Conservation (phyloP, 1,140 invertebrate genomes). For the Drosophila ohnishii region DNA sequence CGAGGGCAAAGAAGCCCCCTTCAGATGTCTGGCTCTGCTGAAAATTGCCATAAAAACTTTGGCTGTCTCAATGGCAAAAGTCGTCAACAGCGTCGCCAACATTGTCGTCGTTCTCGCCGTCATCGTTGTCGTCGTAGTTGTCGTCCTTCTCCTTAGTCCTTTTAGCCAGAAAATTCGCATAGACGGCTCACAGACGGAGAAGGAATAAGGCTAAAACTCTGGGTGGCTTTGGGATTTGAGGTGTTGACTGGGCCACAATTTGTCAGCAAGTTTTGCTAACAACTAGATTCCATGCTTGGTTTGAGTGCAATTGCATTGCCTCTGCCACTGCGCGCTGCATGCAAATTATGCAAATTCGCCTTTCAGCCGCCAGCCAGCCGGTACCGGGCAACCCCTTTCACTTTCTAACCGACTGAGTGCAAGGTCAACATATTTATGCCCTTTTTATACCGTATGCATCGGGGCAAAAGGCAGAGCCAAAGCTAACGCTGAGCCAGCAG, state of each 20-base stretch:
- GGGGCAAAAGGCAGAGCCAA: constrained; percentile 2
- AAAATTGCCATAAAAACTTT: constrained; percentile 78
- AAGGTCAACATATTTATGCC: constrained; percentile 72
- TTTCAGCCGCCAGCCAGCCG: constrained; percentile 11
- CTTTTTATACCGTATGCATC: constrained; percentile 27
- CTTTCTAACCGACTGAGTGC: constrained; percentile 66
- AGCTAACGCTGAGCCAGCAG: constrained; percentile 9
- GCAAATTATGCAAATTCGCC: constrained; percentile 74
- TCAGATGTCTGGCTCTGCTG: constrained; percentile 57
- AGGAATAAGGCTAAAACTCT: constrained; percentile 12
- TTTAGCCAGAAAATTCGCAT: constrained; percentile 17
- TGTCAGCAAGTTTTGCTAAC: constrained; percentile 70
- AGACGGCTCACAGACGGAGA: constrained; percentile 57
- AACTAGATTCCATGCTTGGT: constrained; percentile 58
- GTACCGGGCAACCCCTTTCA: constrained; percentile 40
- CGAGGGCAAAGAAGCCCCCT: constrained; percentile 23
- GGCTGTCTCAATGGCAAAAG: constrained; percentile 76
- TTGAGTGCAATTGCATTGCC: constrained; percentile 44
- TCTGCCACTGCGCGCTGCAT: constrained; percentile 27
- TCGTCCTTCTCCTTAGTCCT: constrained; percentile 56
- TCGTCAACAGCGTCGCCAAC: constrained; percentile 60
- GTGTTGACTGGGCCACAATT: constrained; percentile 65
- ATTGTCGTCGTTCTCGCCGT: constrained; percentile 21
- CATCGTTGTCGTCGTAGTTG: constrained; percentile 3
- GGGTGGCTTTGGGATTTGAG: constrained; percentile 34